Base-by-base conservation (phyloP, 2,888 invertebrate genomes). In the Xestoiulus laeticollis region DNA sequence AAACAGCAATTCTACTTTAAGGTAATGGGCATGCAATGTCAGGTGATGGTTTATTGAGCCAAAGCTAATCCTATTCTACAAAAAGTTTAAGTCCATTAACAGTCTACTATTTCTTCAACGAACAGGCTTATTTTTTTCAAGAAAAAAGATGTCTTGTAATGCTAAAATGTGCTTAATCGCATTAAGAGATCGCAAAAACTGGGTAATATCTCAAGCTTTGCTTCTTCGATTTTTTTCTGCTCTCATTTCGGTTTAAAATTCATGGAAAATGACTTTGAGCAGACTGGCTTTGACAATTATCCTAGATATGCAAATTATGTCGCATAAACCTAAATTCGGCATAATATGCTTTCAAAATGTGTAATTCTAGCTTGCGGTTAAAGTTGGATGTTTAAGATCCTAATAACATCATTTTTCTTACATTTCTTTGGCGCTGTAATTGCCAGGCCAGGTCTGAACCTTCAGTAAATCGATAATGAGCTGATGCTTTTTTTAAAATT, bases 101-200 rank as follows among this genome's bases (percentile, higher is more conserved):
- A 26, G 78, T 59, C 59, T 5, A 59, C 59, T 59, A 59, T 59
- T 59, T 59, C 59, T 59, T 22, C 22, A 22, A 19, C 26, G 68
- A 30, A 30, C 26, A 30, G 30, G 78, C 78, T 78, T 78, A 78
- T 78, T 68, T 68, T 78, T 78, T 78, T 12, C 3, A 59, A 14
- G 30, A 30, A 78, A 78, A 78, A 78, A 30, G 19, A 59, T n/a
- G 1, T 78, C 78, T 6, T 78, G 78, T 78, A 78, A 78, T 78
- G 78, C 30, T 78, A 78, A 78, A 78, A 78, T 78, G 78, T 78
- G 78, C 78, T 78, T 78, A 78, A 78, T 78, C 78, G 78, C 78
- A 78, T 78, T 78, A 78, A 26, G 22, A 78, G 78, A 78, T 78
- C 78, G 30, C 12, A 14, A 78, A 78, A 78, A 78, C 26, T 1